phyloP scores from a whole-genome alignment of 2,113 vertebrate genomes.

The Puffinus mauretanicus region DNA sequence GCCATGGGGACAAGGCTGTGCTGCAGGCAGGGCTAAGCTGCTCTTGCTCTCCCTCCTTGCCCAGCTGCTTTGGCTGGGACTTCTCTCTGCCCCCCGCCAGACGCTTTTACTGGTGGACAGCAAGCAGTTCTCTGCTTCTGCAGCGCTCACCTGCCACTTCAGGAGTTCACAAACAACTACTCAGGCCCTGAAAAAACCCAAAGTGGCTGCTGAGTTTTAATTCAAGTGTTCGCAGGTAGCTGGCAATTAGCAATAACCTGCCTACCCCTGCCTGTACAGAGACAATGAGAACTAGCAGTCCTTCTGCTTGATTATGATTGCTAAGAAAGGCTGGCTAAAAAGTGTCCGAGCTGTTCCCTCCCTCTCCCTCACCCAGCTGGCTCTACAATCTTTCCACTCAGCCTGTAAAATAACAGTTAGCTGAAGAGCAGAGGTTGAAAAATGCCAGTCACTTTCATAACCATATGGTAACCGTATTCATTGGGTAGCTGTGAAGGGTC shows the following conservation, averaged over 20 bases:
- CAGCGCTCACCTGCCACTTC: neutral
- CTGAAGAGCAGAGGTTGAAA: slow-evolving; percentile 26
- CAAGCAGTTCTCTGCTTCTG: neutral
- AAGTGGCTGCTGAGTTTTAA: neutral
- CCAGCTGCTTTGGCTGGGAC: neutral
- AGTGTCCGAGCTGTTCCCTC: neutral
- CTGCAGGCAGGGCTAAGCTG: neutral
- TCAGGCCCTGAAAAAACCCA: neutral
- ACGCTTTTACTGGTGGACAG: neutral
- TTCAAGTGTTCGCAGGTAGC: neutral
- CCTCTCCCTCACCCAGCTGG: neutral
- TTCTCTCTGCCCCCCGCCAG: neutral
- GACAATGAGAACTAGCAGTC: neutral
- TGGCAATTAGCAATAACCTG: slow-evolving; percentile 9
- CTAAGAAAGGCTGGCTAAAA: slow-evolving; percentile 9
- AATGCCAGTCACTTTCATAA: neutral
- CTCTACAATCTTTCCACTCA: slow-evolving; percentile 4
- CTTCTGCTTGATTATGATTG: slow-evolving; percentile 3
- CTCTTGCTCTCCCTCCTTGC: neutral
- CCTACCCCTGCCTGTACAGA: neutral
- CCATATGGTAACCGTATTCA: neutral
- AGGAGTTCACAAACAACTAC: neutral
- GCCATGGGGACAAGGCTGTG: neutral
- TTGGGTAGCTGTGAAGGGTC: neutral
- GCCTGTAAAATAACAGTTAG: neutral